These are phyloP conservation scores for Orthosia cruda DNA, from an alignment of 2,888 invertebrate genomes.

Conservation along the genomic window DNA sequence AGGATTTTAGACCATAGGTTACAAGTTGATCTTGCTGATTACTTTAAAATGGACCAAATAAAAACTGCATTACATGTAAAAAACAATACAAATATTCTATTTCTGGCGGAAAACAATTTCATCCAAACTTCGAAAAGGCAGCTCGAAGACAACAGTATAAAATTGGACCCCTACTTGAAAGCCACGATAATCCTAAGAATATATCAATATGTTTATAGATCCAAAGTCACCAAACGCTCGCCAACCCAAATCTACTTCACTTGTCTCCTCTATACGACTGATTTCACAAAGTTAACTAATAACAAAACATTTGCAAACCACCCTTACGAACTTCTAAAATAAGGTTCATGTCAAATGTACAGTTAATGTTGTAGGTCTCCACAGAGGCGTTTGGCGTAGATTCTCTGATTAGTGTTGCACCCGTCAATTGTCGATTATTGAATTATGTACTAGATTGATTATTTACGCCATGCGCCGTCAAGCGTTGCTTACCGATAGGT, in stretches of 20 bases:
- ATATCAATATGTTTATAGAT: conserved; percentile 60
- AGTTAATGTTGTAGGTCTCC: conserved; percentile 66
- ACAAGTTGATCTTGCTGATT: too few relatives aligned
- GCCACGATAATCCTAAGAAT: conserved; percentile 41
- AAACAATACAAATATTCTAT: accelerated
- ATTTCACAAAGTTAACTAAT: conserved; percentile 74
- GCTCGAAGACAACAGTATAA: conserved; percentile 15
- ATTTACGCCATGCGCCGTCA: conserved; percentile 78
- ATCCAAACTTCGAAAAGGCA: neutral
- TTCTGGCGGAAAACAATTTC: neutral
- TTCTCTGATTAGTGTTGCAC: conserved; percentile 81
- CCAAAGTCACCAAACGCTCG: conserved; percentile 77
- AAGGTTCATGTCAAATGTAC: conserved; percentile 60
- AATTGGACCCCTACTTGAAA: conserved; percentile 24
- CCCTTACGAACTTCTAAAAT: conserved; percentile 13
- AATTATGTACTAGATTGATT: conserved; percentile 78
- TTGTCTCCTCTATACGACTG: conserved; percentile 77
- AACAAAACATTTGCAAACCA: conserved; percentile 50
- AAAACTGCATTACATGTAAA: neutral
- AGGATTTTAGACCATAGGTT: too few relatives aligned
- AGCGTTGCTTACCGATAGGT: conserved; percentile 67
- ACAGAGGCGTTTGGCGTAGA: conserved; percentile 75
- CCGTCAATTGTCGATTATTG: conserved; percentile 77
- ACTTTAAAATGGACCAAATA: neutral
- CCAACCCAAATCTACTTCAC: conserved; percentile 81